Percentiles rank a stretch among this genome's conserved stretches.
phyloP scores from a whole-genome alignment of 2,888 invertebrate species.

The Pterostichus madidus region DNA sequence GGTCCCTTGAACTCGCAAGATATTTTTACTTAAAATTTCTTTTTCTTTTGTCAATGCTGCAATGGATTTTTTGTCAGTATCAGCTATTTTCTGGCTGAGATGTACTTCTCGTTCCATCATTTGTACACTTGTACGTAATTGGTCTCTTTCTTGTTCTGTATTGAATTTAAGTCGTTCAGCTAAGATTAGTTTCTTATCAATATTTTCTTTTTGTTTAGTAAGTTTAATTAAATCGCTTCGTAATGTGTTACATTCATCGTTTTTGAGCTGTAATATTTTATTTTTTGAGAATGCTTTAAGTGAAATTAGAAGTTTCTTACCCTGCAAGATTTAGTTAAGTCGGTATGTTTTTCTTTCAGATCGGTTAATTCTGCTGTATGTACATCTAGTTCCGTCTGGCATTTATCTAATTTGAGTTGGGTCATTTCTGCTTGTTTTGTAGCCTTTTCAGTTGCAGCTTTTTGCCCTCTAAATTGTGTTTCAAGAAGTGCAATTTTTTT shows the following conservation, averaged over 20 bases:
- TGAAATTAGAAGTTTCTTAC: slow-evolving; percentile 15
- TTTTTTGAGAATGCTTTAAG: not conserved
- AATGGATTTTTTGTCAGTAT: slow-evolving; percentile 81
- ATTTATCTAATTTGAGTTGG: slow-evolving; percentile 72
- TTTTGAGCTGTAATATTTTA: slow-evolving; percentile 75
- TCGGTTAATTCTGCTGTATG: slow-evolving; percentile 72
- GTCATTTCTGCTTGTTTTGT: slow-evolving; percentile 66
- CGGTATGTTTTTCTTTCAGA: slow-evolving; percentile 45
- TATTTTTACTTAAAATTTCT: slow-evolving; percentile 82
- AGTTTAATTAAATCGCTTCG: slow-evolving; percentile 79
- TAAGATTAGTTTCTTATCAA: slow-evolving; percentile 75
- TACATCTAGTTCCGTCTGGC: slow-evolving; percentile 71
- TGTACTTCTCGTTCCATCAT: slow-evolving; percentile 83
- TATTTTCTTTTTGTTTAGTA: slow-evolving; percentile 76
- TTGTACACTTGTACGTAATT: slow-evolving; percentile 78
- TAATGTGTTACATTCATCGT: slow-evolving; percentile 77
- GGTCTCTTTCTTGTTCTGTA: slow-evolving; percentile 76
- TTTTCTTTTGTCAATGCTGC: slow-evolving; percentile 84
- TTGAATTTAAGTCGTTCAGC: slow-evolving; percentile 73
- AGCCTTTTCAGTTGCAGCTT: slow-evolving; percentile 72
- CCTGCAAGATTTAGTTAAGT: not conserved
- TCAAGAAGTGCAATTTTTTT: slow-evolving; percentile 73
- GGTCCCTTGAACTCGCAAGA: slow-evolving; percentile 80
- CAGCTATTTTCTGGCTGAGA: slow-evolving; percentile 79
- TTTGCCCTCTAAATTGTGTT: not conserved